Base-by-base conservation (phyloP, 2,888 invertebrate genomes). In the Fissipunctia ypsillon region DNA sequence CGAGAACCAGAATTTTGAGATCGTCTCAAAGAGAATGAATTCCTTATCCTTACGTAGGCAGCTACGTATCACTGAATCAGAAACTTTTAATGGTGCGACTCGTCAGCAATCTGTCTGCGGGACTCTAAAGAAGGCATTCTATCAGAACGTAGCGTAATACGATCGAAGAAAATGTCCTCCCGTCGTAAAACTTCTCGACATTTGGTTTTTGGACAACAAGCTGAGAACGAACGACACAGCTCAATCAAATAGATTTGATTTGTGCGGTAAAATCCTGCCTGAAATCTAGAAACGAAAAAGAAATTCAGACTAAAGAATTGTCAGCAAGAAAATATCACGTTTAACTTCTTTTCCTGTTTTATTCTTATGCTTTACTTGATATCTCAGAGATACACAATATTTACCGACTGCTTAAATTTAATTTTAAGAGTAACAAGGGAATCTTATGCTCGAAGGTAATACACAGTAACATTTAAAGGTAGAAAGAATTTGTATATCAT, bases 41-140 rank as follows among this genome's bases (percentile, higher is more conserved):
- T 69, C 43, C 83, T 70, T 76, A 80, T 73, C 75, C 81, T 70
- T 81, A 72, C 60, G 68, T 80, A 77, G 73, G 77, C 69, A 78
- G 77, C 76, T 83, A 81, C 87, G 88, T 88, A 88, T 90, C 91
- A 93, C 84, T 91, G 92, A 89, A 88, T 92, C 91, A 90, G 91
- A 92, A 93, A 93, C 88, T 93, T 94, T 93, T 94, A 94, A 94
- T 93, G 93, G 90, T 86, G 88, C 84, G 86, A 90, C 87, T 91
- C 90, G 90, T 89, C 89, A 90, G 88, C 90, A 89, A 89, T 90
- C 88, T 90, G 88, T 91, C 81, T 76, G 52, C 59, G 79, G 73
- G 76, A 84, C 79, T 86, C 80, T 85, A 76, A 79, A 82, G 78
- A 81, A 86, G 80, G 76, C 73, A 70, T 63, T 76, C 83, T 79